Conservation (phyloP, 2,888 invertebrate genomes). For the Empis livida region DNA sequence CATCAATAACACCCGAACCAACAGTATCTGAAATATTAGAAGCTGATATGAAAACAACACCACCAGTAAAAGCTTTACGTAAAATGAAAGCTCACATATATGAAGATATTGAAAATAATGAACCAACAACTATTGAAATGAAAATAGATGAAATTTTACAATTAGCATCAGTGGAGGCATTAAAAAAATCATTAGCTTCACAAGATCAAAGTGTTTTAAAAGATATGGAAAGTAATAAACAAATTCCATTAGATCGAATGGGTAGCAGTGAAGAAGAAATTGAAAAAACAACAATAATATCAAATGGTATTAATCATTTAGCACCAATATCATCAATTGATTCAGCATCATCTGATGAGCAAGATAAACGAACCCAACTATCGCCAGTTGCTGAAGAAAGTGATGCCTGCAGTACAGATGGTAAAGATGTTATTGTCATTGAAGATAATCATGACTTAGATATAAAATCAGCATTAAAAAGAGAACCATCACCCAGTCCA, state of each 20-base stretch:
- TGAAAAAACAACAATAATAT: constrained; percentile 16
- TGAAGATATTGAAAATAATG: constrained; percentile 42
- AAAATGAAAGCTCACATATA: constrained; percentile 48
- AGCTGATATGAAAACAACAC: constrained; percentile 14
- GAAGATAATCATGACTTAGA: constrained; percentile 19
- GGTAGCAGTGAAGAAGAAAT: constrained; percentile 35
- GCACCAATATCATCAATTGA: constrained; percentile 35
- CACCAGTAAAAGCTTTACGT: constrained; percentile 32
- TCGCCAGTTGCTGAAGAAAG: constrained; percentile 30
- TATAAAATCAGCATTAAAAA: constrained; percentile 26
- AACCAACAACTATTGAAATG: constrained; percentile 8
- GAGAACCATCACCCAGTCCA: constrained; percentile 36
- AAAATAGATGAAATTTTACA: constrained; percentile 22
- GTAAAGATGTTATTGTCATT: constrained; percentile 9
- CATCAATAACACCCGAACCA: constrained; percentile 15
- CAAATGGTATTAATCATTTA: constrained; percentile 14
- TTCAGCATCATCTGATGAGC: constrained; percentile 35
- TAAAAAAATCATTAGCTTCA: constrained; percentile 27
- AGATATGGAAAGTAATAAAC: constrained; percentile 39
- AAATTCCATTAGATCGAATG: constrained; percentile 28
- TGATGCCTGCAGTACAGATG: constrained; percentile 20
- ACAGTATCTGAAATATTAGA: constrained; percentile 32
- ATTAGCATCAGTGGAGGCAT: constrained; percentile 24
- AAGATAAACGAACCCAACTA: constrained; percentile 21
- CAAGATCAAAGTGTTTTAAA: constrained; percentile 37